Evolutionary conservation across 2,113 vertebrate species (phyloP), one percentile per base, ranked within the genome.

Genomic region (Cynopterus brachyotis): DNA sequence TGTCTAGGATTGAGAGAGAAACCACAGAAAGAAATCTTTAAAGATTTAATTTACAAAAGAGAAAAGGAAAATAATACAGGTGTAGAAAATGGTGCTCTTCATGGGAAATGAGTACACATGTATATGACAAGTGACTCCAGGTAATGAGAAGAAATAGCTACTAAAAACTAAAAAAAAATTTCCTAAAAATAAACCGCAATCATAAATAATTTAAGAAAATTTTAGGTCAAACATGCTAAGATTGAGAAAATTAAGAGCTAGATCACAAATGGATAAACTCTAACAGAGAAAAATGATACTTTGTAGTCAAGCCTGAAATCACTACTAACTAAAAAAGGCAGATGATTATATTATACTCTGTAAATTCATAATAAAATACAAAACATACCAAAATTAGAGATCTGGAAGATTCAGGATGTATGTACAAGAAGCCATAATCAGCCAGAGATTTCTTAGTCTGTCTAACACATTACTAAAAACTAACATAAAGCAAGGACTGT

Each of bases 1-100:
- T 40, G 37, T 50, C 9, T 76, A 75, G 37, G 40, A 84, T 5
- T 75, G 70, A 92, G 9, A 92, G 20, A 57, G 57, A 94, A 95
- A 70, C 26, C 50, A 32, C 9, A 81, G 60, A 64, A 88, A 67
- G 26, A 78, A 88, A 50, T 12, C n/a, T 70, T 85, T 57, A 78
- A 90, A 81, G 24, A 69, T 8, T 79, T 87, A 85, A 89, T 84
- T 95, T 79, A 89, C 45, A 70, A 75, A 87, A 81, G 55, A 42
- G 16, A 57, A 92, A 81, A 70, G 30, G 28, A 84, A 96, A 69
- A 94, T 60, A 87, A 75, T 47, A 69, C 4, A 96, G 60, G 15
- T 12, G 47, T 28, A 67, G 37, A 80, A 73, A 93, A 75, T 30
- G 17, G 20, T 76, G 16, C 20, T 93, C 81, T 85, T 96, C 22